phyloP scores from a whole-genome alignment of 2,797 vertebrate species.

The Pangasius larnaudii region DNA sequence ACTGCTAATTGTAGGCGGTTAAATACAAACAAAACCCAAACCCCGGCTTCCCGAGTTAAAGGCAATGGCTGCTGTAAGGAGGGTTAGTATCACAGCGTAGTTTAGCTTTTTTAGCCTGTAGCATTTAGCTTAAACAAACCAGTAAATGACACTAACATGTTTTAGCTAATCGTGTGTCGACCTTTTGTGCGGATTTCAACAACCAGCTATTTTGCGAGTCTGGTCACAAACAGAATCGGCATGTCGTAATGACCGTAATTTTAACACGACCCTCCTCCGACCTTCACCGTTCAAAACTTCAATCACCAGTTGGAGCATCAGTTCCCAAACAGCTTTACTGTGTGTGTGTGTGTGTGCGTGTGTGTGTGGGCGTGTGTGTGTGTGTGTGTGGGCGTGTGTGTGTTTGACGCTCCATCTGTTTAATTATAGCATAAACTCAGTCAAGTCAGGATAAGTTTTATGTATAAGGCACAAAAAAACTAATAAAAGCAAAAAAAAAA shows the following conservation, averaged over 20 bases:
- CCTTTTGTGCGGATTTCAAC: not conserved
- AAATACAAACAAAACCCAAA: not conserved
- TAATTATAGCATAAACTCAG: not conserved
- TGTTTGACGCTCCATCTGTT: not conserved
- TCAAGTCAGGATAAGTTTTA: not conserved
- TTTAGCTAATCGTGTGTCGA: not conserved
- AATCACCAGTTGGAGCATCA: not conserved
- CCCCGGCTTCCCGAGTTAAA: not conserved
- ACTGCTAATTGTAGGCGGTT: not conserved
- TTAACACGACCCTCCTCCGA: not conserved
- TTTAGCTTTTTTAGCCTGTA: not conserved
- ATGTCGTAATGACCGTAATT: not conserved
- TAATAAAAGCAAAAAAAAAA: not conserved
- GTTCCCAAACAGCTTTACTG: not conserved
- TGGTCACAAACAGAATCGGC: not conserved
- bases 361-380: not conserved
- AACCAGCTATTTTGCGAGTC: not conserved
- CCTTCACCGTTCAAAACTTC: not conserved
- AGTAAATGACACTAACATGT: no score
- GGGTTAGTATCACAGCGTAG: not conserved
- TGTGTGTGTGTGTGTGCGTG: not conserved
- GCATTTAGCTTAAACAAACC: not conserved
- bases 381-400: not conserved
- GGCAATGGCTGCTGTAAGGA: not conserved
- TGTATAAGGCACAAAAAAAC: not conserved